phyloP scores from a whole-genome alignment of 2,113 vertebrate genomes.

The Capricornis sumatraensis region DNA sequence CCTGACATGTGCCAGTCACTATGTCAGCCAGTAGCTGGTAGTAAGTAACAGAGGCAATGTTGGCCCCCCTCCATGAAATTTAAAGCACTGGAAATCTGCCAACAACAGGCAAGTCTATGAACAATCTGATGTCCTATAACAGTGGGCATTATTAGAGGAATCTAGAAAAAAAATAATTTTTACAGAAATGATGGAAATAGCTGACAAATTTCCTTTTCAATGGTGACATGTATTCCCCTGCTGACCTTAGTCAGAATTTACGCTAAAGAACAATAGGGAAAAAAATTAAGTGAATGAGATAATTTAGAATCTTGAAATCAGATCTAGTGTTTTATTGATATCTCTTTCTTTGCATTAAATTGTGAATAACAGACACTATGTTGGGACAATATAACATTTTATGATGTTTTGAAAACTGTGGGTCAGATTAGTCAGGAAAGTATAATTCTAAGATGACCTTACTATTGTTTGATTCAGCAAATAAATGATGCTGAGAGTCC shows the following conservation, averaged over 20 bases:
- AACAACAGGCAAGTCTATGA: neutral
- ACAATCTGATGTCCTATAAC: neutral
- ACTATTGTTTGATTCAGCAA: slow-evolving; percentile 15
- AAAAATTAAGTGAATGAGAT: neutral
- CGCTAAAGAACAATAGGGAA: neutral
- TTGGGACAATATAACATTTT: slow-evolving; percentile 36
- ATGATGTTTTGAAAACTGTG: neutral
- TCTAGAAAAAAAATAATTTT: neutral
- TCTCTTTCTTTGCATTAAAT: slow-evolving; percentile 1
- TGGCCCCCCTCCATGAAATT: neutral
- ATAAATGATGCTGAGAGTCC: neutral
- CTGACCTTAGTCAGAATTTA: neutral
- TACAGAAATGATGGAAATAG: neutral
- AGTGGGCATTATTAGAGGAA: neutral
- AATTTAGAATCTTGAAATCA: neutral
- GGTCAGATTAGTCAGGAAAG: slow-evolving; percentile 30
- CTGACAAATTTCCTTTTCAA: neutral
- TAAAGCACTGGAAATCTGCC: neutral
- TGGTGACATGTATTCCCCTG: neutral
- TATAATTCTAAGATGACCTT: slow-evolving; percentile 31
- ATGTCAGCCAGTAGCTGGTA: neutral
- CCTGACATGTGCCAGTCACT: neutral
- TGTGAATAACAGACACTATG: slow-evolving; percentile 3
- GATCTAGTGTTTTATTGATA: neutral
- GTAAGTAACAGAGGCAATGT: neutral